phyloP scores from a whole-genome alignment of 2,888 invertebrate genomes.

The Charanyca ferruginea region DNA sequence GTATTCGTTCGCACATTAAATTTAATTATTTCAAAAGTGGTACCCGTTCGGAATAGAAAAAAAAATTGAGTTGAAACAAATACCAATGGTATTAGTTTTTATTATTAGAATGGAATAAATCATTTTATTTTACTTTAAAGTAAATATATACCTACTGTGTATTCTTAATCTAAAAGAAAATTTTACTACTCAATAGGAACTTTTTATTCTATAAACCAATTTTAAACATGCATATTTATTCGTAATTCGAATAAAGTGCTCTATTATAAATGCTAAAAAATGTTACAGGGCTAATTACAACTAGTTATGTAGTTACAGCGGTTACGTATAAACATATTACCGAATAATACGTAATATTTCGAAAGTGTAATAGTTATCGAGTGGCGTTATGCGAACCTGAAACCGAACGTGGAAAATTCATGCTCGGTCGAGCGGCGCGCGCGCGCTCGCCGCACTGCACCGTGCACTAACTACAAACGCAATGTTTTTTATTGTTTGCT shows the following conservation, averaged over 20 bases:
- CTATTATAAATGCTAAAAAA: slow-evolving; percentile 49
- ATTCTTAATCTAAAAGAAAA: neutral
- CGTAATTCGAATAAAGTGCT: slow-evolving; percentile 47
- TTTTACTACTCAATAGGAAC: neutral
- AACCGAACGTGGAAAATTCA: slow-evolving; percentile 90
- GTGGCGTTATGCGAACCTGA: slow-evolving; percentile 86
- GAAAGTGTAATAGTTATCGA: slow-evolving; percentile 88
- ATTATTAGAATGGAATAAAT: too few relatives aligned
- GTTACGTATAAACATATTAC: slow-evolving; percentile 83
- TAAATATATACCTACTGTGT: neutral
- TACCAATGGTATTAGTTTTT: too few relatives aligned
- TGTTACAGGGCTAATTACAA: slow-evolving; percentile 61
- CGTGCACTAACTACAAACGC: slow-evolving; percentile 21
- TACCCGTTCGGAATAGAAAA: too few relatives aligned
- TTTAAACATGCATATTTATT: slow-evolving; percentile 19
- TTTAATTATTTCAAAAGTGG: too few relatives aligned
- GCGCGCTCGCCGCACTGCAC: slow-evolving; percentile 50
- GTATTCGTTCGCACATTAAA: too few relatives aligned
- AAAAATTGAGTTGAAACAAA: too few relatives aligned
- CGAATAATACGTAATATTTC: slow-evolving; percentile 88
- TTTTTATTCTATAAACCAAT: slow-evolving; percentile 16
- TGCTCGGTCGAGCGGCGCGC: slow-evolving; percentile 85
- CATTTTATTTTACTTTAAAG: neutral
- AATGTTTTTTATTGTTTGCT: slow-evolving; percentile 37
- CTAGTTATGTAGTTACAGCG: slow-evolving; percentile 74